Evolutionary conservation across 2,113 vertebrate genomes (phyloP).

Genomic region (Monopterus albus): DNA sequence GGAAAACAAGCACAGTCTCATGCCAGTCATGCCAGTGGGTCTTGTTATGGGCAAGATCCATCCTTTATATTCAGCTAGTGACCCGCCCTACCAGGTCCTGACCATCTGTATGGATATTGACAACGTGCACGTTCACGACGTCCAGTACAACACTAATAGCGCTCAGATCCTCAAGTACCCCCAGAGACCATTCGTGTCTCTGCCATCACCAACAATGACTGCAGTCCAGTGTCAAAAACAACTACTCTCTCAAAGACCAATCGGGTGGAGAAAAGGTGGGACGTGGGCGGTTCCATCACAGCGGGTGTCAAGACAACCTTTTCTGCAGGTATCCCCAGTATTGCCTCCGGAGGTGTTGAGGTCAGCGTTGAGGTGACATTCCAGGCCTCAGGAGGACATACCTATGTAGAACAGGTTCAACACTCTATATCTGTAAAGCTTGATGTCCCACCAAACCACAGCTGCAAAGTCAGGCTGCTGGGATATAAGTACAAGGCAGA

Average conservation of each 20-base stretch:
- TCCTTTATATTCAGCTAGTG: too few species aligned
- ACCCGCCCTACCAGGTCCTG: slow-evolving; percentile 73
- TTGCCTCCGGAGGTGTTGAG: slow-evolving; percentile 1
- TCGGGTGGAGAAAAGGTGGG: slow-evolving; percentile 46
- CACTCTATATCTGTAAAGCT: slow-evolving; percentile 25
- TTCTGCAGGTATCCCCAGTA: slow-evolving; percentile 36
- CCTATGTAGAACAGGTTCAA: not conserved
- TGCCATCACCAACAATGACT: slow-evolving; percentile 57
- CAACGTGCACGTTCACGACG: slow-evolving; percentile 54
- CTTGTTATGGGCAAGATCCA: too few species aligned
- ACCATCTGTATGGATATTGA: slow-evolving; percentile 40
- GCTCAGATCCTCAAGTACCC: slow-evolving; percentile 36
- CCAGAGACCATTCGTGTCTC: slow-evolving; percentile 52
- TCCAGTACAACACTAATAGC: slow-evolving; percentile 53
- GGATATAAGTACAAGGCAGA: slow-evolving; percentile 39
- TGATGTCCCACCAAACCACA: slow-evolving; percentile 52
- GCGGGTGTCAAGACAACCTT: too few species aligned
- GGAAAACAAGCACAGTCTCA: slow-evolving; percentile 72
- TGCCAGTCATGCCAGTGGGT: too few species aligned
- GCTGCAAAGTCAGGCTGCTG: slow-evolving; percentile 49
- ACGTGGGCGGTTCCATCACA: not conserved
- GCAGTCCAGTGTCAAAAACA: slow-evolving; percentile 45
- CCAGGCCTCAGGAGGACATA: slow-evolving; percentile 40
- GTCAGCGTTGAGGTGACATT: slow-evolving; percentile 36
- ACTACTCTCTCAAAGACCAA: not conserved